These are phyloP conservation scores for Agriopis aurantiaria DNA, from an alignment of 2,888 invertebrate species.

Conservation along the genomic window DNA sequence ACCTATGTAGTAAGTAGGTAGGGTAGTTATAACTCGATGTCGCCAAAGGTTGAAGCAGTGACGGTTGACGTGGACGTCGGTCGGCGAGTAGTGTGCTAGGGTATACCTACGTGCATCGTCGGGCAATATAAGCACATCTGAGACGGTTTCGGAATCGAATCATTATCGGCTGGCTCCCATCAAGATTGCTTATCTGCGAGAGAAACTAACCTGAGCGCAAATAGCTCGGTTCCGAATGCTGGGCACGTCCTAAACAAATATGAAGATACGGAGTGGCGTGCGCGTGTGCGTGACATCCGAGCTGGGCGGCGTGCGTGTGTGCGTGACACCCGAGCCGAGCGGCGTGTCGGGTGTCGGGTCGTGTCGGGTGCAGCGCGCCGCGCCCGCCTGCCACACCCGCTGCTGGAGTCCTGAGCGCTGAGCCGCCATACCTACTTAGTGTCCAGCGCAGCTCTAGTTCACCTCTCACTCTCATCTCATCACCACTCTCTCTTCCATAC, in stretches of 20 bases:
- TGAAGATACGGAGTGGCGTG: conserved; percentile 35
- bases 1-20: no score
- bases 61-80: no score
- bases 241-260: conserved; percentile 50
- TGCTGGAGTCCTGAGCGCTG: background rate
- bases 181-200: conserved; percentile 44
- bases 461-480: no score
- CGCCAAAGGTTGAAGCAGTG: no score
- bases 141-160: conserved; percentile 20
- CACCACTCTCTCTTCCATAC: no score
- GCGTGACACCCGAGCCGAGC: conserved; percentile 38
- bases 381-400: background rate
- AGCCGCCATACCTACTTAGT: no score
- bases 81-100: no score
- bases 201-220: conserved; percentile 41
- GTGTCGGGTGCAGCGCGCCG: background rate
- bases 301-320: conserved; percentile 19
- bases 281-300: conserved; percentile 34
- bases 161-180: conserved; percentile 38
- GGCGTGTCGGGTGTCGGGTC: conserved; percentile 24
- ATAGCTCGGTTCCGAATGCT: conserved; percentile 36
- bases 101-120: no score
- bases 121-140: conserved; percentile 1
- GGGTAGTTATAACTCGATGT: no score
- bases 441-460: no score